Evolutionary conservation across 2,113 vertebrate genomes (phyloP).

Genomic region (Corythornis cristatus): DNA sequence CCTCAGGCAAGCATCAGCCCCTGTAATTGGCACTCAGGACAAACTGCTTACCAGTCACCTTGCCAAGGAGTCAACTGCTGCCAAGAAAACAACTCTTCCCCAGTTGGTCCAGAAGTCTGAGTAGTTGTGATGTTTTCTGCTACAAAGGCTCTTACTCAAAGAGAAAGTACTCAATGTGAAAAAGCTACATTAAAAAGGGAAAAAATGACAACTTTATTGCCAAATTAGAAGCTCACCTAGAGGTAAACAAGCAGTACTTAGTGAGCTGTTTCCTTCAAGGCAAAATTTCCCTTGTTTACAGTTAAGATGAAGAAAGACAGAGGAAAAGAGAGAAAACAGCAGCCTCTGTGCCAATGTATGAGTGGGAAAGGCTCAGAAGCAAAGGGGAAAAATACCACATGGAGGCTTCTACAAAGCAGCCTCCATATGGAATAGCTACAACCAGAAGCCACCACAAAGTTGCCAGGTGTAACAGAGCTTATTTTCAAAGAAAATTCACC

Average conservation of each 20-base stretch:
- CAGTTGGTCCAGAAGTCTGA: not conserved
- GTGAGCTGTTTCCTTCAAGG: slow-evolving; percentile 30
- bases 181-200: not conserved
- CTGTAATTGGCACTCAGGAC: not conserved
- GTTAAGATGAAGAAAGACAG: not conserved
- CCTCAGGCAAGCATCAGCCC: not conserved
- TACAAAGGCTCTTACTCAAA: not conserved
- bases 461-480: slow-evolving; percentile 44
- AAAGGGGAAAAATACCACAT: not conserved
- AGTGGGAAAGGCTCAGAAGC: slow-evolving; percentile 39
- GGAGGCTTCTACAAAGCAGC: not conserved
- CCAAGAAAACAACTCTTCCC: not conserved
- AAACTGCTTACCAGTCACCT: not conserved
- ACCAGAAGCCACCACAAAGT: slow-evolving; percentile 2
- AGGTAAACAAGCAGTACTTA: not conserved
- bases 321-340: not conserved
- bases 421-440: slow-evolving; percentile 31
- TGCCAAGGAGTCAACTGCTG: not conserved
- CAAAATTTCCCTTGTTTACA: slow-evolving; percentile 19
- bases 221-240: not conserved
- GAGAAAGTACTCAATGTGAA: not conserved
- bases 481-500: slow-evolving; percentile 38
- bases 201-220: slow-evolving; percentile 27
- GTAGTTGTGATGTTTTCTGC: not conserved
- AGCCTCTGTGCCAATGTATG: not conserved